phyloP scores from a whole-genome alignment of 2,113 vertebrate species.

The Sprattus sprattus region DNA sequence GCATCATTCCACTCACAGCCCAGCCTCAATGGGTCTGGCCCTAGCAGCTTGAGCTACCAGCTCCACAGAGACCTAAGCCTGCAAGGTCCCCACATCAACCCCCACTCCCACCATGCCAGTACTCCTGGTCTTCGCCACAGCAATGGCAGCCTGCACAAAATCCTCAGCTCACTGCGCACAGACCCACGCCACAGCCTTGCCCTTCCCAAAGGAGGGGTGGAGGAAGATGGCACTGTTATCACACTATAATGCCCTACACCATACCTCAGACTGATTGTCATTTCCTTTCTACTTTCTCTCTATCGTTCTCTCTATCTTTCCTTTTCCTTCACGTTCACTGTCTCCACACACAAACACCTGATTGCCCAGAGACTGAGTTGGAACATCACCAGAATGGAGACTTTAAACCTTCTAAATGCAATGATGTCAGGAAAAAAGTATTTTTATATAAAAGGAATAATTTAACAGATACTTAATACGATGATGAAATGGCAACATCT shows the following conservation, averaged over 20 bases:
- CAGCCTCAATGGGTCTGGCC: slow-evolving; percentile 77
- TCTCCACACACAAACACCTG: slow-evolving; percentile 16
- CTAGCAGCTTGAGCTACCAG: slow-evolving; percentile 71
- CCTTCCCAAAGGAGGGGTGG: slow-evolving; percentile 88
- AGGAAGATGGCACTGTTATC: slow-evolving; percentile 95
- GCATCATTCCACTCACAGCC: slow-evolving; percentile 76
- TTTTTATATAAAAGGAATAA: slow-evolving; percentile 46
- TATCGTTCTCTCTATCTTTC: background rate
- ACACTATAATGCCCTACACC: slow-evolving; percentile 80
- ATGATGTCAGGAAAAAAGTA: slow-evolving; percentile 19
- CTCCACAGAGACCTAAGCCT: slow-evolving; percentile 76
- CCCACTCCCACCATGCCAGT: slow-evolving; percentile 70
- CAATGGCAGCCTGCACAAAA: slow-evolving; percentile 88
- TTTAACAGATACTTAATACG: slow-evolving; percentile 37
- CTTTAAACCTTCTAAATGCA: slow-evolving; percentile 31
- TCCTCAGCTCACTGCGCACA: slow-evolving; percentile 88
- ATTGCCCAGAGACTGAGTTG: slow-evolving; percentile 67
- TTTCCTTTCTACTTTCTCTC: background rate
- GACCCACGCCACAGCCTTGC: slow-evolving; percentile 92
- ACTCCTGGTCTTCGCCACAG: slow-evolving; percentile 78
- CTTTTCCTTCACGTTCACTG: slow-evolving; percentile 45
- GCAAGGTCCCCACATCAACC: slow-evolving; percentile 38
- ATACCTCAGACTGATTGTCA: background rate
- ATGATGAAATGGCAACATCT: slow-evolving; percentile 35
- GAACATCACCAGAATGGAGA: slow-evolving; percentile 46